Base-by-base conservation (phyloP, 2,797 vertebrate species). In the Brachyrhaphis roseni region DNA sequence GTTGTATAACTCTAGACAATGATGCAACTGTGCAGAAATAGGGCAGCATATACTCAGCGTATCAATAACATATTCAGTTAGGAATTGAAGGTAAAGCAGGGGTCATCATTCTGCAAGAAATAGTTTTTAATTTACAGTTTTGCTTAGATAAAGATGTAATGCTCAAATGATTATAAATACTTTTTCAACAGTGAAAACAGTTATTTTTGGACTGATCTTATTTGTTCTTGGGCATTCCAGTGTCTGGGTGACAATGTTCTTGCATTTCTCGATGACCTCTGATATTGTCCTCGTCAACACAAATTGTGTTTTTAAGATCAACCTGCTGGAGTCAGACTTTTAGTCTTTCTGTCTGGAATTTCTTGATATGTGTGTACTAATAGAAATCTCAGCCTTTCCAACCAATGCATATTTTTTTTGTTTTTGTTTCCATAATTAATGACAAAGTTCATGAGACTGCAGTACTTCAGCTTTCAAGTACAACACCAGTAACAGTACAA, bases 401-500 rank as follows among this genome's bases (percentile, higher is more conserved):
- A 53, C 49, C 4, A 75, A 75, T 8, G 43, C 78, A 47, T 45
- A 18, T 31, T 12, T 86, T 83, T 82, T 34, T 45, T 80, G 78
- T 7, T 23, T 47, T 47, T 80, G 74, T 84, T 68, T 83, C 23
- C 66, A 57, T 34, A 68, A 46, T 78, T 78, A 72, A 75, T 87
- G 75, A 81, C 46, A 70, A 28, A 85, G 59, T 78, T 70, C 80
- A 51, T 12, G 76, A 72, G 78, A 70, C 62, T 80, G 71, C 78
- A 59, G 72, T 64, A 84, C 87, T 83, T 87, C 72, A 31, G 71
- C 81, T 86, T 77, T 89, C 84, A 57, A 78, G 75, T 83, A 78
- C 74, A 89, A 75, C 83, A 83, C 75, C 87, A 90, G 92, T 93
- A 89, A 90, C 80, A 73, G 72, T 80, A 84, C 93, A 90, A 86